phyloP scores from a whole-genome alignment of 1,140 invertebrate species.

The Periplaneta americana region DNA sequence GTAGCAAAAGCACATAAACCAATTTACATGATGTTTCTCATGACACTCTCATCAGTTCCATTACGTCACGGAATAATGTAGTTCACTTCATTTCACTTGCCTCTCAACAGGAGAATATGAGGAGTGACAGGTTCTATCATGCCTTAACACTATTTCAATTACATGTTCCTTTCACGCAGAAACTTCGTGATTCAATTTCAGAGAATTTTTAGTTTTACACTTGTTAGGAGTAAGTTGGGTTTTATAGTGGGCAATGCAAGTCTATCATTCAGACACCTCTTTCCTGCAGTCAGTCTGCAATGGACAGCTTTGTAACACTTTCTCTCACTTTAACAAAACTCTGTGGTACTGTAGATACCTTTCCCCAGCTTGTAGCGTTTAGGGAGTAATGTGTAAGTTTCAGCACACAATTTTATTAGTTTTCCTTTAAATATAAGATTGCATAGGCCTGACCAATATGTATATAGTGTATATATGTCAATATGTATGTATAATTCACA shows the following conservation, averaged over 20 bases:
- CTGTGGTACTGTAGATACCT: too few relatives aligned
- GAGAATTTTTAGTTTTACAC: not conserved
- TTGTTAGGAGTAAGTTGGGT: not conserved
- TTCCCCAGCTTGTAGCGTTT: too few relatives aligned
- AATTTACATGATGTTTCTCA: not conserved
- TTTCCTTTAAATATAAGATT: too few relatives aligned
- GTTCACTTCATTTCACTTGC: not conserved
- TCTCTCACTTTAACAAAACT: not conserved
- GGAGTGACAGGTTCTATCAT: not conserved
- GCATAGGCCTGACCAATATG: too few relatives aligned
- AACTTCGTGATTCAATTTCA: not conserved
- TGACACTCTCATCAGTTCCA: not conserved
- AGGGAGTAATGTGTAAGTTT: too few relatives aligned
- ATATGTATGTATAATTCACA: too few relatives aligned
- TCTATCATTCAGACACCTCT: not conserved
- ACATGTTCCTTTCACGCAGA: not conserved
- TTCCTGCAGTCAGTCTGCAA: not conserved
- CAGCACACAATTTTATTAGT: too few relatives aligned
- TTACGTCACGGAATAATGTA: not conserved
- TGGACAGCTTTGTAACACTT: not conserved
- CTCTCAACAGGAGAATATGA: not conserved
- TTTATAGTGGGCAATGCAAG: not conserved
- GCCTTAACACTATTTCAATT: not conserved
- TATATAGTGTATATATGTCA: too few relatives aligned
- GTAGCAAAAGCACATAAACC: not conserved